Base-by-base conservation (phyloP, 2,888 invertebrate species). In the Drosophila paranaensis region DNA sequence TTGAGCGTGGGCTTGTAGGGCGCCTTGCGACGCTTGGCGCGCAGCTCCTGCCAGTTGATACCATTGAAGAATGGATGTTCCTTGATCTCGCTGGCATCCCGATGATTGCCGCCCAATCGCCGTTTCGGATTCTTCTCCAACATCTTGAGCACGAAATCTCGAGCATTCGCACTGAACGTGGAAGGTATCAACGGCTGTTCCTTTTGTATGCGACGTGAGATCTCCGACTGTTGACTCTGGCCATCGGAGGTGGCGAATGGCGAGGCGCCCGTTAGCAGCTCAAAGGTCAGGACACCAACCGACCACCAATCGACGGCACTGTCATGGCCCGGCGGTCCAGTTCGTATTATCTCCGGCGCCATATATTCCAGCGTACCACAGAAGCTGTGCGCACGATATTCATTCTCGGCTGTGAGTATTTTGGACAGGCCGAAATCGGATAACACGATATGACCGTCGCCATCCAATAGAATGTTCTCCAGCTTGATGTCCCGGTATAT, bases 231-330 rank as follows among this genome's bases (percentile, higher is more conserved):
- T 1, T 97, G 96, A 93, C 98, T 98, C 91, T 95, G 96, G 92
- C 98, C 97, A 30, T 98, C 98, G 88, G 98, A 98, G 0, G 98
- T 97, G 10, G 99, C 98, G 93, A 99, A 99, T 3, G 99, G 99
- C 0, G 98, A 98, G 9, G 98, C 98, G 60, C 99, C 99, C 0
- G 98, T 99, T 61, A 99, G 93, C 48, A 99, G 95, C 93, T 99
- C 99, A 94, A 98, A 99, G 0, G 98, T 97, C 51, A 99, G 93
- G 2, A 99, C 98, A 9, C 98, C 98, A 9, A 99, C 96, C 37
- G 98, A 98, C 99, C 99, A 99, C 99, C 99, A 99, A 94, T 99
- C 99, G 8, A 98, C 99, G 56, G 98, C 97, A 96, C 97, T 97
- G 95, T 98, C 98, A 93, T 99, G 98, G 27, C 99, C 99, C 80